phyloP scores from a whole-genome alignment of 2,888 invertebrate genomes.

The Athripsodes cinereus region DNA sequence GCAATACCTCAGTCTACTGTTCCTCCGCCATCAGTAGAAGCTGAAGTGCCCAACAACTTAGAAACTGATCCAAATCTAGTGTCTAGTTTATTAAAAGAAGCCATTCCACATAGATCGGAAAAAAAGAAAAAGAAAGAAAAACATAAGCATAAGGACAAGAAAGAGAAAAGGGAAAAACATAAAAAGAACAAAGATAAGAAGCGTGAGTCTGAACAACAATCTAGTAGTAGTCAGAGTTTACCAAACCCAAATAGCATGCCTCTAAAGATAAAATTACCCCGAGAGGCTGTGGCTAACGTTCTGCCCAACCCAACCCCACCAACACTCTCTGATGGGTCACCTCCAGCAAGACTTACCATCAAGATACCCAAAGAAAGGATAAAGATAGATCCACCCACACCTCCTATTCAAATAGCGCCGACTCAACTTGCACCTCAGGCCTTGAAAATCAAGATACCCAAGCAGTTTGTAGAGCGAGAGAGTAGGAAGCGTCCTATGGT shows the following conservation, averaged over 20 bases:
- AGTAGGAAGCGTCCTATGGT: conserved; percentile 37
- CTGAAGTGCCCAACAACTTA: conserved; percentile 50
- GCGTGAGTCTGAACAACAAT: conserved; percentile 33
- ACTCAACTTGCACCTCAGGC: conserved; percentile 36
- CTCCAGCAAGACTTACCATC: conserved; percentile 61
- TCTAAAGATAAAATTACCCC: conserved; percentile 41
- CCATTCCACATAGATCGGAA: conserved; percentile 53
- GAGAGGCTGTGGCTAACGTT: conserved; percentile 34
- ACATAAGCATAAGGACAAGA: conserved; percentile 73
- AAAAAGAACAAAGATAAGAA: conserved; percentile 58
- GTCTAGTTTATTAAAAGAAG: conserved; percentile 63
- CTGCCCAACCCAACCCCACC: neutral
- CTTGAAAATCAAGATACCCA: conserved; percentile 75
- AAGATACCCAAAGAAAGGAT: conserved; percentile 75
- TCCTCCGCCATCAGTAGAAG: conserved; percentile 12
- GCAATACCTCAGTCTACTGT: conserved; percentile 15
- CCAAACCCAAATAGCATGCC: conserved; percentile 6
- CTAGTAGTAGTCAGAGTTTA: conserved; percentile 34
- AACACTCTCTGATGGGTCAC: conserved; percentile 31
- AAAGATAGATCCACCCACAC: conserved; percentile 44
- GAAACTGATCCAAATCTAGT: conserved; percentile 68
- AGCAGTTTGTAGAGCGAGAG: conserved; percentile 60
- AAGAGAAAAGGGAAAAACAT: conserved; percentile 66
- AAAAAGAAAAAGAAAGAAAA: conserved; percentile 76
- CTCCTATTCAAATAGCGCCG: conserved; percentile 28